These are phyloP conservation scores for Nyctalus aviator DNA, from an alignment of 2,797 vertebrate genomes.

Conservation along the genomic window DNA sequence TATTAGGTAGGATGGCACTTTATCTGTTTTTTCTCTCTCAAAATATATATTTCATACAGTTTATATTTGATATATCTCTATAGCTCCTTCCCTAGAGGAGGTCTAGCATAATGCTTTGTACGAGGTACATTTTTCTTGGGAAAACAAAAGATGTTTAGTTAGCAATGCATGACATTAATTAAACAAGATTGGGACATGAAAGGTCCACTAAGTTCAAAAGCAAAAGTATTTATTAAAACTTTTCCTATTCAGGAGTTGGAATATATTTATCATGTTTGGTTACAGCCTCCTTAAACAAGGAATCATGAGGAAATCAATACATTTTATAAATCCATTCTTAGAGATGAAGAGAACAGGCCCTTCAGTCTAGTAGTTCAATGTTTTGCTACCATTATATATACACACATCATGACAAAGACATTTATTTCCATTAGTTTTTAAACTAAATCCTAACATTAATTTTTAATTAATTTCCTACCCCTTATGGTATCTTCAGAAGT, in stretches of 20 bases:
- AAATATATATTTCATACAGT: background rate
- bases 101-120: background rate
- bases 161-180: background rate
- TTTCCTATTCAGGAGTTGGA: background rate
- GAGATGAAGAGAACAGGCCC: background rate
- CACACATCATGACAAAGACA: background rate
- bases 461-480: background rate
- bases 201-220: background rate
- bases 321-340: background rate
- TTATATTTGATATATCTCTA: background rate
- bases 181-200: background rate
- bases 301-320: background rate
- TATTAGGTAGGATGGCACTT: background rate
- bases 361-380: background rate
- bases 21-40: background rate
- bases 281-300: background rate
- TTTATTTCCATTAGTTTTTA: slow-evolving; percentile 12
- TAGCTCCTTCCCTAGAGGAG: background rate
- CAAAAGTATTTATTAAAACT: background rate
- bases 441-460: slow-evolving; percentile 1
- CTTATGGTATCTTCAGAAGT: background rate
- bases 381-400: background rate
- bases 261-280: background rate
- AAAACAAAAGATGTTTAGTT: slow-evolving; percentile 21
- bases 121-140: background rate